These are phyloP conservation scores for Ictidomys tridecemlineatus DNA, from an alignment of 2,113 vertebrate genomes.

Conservation along the genomic window DNA sequence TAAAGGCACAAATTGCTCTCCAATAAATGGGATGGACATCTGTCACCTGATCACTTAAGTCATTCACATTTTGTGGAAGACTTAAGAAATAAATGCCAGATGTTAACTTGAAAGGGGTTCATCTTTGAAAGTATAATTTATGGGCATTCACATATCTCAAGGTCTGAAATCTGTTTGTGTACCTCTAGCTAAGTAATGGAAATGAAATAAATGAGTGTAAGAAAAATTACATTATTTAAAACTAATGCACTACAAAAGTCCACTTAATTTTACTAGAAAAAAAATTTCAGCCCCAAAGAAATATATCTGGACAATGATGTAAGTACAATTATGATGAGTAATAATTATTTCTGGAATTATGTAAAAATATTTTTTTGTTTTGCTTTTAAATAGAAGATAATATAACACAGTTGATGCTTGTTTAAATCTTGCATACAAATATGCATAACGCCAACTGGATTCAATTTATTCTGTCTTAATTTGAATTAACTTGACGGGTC, in stretches of 20 bases:
- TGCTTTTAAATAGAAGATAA: constrained; percentile 83
- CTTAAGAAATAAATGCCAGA: constrained; percentile 4
- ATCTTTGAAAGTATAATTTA: background rate
- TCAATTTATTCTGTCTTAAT: constrained; percentile 89
- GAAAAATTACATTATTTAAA: background rate
- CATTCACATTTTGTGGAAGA: background rate
- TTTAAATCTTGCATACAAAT: constrained; percentile 84
- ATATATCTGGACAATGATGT: background rate
- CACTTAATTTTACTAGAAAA: background rate
- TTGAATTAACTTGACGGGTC: constrained; percentile 87
- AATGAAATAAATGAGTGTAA: background rate
- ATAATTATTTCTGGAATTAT: constrained; percentile 73
- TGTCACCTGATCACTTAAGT: background rate
- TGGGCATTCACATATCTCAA: background rate
- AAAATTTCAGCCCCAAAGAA: background rate
- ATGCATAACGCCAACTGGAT: constrained; percentile 83
- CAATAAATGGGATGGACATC: background rate
- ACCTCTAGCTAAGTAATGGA: background rate
- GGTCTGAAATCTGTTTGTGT: background rate
- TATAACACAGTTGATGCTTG: constrained; percentile 74
- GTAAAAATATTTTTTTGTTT: constrained; percentile 66
- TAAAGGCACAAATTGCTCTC: background rate
- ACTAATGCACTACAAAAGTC: background rate
- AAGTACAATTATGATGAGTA: constrained; percentile 62
- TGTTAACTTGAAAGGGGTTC: background rate